A percentile compares a stretch with the other conserved stretches of the same genome.
Evolutionary conservation across 2,888 invertebrate species (phyloP).

Genomic region (Standfussiana lucernea): DNA sequence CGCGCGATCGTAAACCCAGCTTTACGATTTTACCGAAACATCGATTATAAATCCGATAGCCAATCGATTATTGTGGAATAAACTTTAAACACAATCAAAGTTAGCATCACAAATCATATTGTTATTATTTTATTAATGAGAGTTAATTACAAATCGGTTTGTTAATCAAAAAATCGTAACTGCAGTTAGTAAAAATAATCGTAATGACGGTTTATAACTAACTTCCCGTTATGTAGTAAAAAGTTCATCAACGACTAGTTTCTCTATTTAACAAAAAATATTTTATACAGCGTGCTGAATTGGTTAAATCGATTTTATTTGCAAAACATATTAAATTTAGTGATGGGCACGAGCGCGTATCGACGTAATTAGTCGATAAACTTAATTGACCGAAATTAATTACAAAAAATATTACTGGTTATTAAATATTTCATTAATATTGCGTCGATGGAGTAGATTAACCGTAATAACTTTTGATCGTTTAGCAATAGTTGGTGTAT

Average conservation of each 20-base stretch:
- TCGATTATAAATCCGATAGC: constrained; percentile 62
- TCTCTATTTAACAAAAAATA: constrained; percentile 76
- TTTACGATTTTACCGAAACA: constrained; percentile 67
- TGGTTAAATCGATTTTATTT: constrained; percentile 80
- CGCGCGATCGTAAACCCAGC: constrained; percentile 76
- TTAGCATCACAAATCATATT: constrained; percentile 39
- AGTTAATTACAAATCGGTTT: constrained; percentile 56
- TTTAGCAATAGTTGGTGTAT: constrained; percentile 45
- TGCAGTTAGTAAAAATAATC: constrained; percentile 59
- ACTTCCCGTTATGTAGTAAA: constrained; percentile 66
- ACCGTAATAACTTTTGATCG: constrained; percentile 56
- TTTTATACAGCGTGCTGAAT: constrained; percentile 79
- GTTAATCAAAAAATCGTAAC: constrained; percentile 65
- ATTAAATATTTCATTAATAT: constrained; percentile 60
- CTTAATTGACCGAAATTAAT: constrained; percentile 63
- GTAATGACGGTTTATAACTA: constrained; percentile 58
- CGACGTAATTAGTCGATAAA: constrained; percentile 67
- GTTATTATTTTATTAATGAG: constrained; percentile 38
- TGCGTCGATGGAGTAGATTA: constrained; percentile 54
- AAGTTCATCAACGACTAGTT: constrained; percentile 71
- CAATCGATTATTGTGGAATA: constrained; percentile 66
- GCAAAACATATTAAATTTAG: constrained; percentile 75
- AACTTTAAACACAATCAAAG: constrained; percentile 57
- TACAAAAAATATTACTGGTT: constrained; percentile 55
- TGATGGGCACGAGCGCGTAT: constrained; percentile 69